Evolutionary conservation across 2,797 vertebrate genomes (phyloP).

Genomic region (Alca torda): DNA sequence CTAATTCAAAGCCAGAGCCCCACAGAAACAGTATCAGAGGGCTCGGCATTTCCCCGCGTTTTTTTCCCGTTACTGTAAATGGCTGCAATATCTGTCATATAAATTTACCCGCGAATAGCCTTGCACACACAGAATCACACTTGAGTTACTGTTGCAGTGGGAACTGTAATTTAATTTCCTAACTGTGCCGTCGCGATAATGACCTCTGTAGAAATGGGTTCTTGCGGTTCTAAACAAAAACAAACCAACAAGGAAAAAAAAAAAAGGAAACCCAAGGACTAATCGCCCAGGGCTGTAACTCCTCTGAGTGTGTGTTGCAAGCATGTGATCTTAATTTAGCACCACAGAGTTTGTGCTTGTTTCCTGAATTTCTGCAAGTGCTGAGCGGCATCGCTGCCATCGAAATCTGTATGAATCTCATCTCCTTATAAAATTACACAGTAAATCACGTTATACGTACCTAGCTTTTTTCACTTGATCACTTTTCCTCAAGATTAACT

Average conservation of each 20-base stretch:
- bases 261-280: background rate
- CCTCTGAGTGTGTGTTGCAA: background rate
- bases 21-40: background rate
- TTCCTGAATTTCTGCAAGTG: background rate
- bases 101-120: background rate
- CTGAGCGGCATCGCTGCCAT: background rate
- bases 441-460: background rate
- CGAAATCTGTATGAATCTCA: background rate
- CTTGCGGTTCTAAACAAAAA: background rate
- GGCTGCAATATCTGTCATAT: background rate
- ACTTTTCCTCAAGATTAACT: background rate
- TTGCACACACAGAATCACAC: rapidly evolving
- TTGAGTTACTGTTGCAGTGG: background rate
- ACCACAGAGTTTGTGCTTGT: background rate
- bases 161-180: background rate
- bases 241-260: background rate
- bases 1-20: background rate
- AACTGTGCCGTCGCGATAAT: background rate
- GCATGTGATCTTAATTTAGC: slow-evolving; percentile 23
- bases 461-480: rapidly evolving
- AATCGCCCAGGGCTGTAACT: background rate
- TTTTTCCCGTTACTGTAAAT: background rate
- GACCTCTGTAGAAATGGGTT: background rate
- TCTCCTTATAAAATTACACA: background rate
- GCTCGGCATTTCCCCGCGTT: background rate